Percentiles rank a stretch among this genome's conserved stretches.
phyloP scores from a whole-genome alignment of 64 coral and sea anemone genomes.

The Montipora efflorescens region DNA sequence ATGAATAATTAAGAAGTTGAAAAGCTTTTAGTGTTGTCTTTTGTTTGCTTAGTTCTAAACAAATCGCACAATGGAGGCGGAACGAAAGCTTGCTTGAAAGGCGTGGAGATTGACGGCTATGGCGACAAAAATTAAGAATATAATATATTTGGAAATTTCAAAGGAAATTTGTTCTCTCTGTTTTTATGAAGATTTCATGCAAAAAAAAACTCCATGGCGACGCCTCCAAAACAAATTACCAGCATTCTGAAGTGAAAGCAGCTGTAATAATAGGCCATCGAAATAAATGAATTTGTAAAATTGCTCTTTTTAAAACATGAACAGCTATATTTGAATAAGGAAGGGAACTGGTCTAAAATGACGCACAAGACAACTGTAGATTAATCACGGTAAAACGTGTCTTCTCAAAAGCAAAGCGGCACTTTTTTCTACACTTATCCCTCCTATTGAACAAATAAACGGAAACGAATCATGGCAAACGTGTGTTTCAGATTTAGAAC shows the following conservation, averaged over 20 bases:
- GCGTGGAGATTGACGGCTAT: not conserved
- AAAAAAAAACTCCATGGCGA: too few relatives aligned
- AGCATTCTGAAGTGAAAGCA: not conserved
- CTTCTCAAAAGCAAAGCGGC: too few relatives aligned
- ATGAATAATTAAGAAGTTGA: not conserved
- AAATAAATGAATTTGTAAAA: not conserved
- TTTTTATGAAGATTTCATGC: too few relatives aligned
- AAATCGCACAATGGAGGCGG: not conserved
- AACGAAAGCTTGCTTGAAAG: not conserved
- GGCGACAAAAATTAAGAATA: not conserved
- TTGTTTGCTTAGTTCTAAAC: not conserved
- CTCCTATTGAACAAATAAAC: not conserved
- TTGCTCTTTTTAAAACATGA: not conserved
- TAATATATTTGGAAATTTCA: not conserved
- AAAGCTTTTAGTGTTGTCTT: not conserved
- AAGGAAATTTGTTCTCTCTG: too few relatives aligned
- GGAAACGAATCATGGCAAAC: too few relatives aligned
- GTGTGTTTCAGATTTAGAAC: too few relatives aligned
- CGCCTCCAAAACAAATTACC: too few relatives aligned
- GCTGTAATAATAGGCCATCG: not conserved
- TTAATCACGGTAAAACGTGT: too few relatives aligned
- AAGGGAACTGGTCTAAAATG: not conserved
- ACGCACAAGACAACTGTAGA: not conserved
- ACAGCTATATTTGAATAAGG: not conserved
- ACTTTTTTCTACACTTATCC: not conserved